phyloP scores from a whole-genome alignment of 2,888 invertebrate genomes.

The Acanthosepion lycidas region DNA sequence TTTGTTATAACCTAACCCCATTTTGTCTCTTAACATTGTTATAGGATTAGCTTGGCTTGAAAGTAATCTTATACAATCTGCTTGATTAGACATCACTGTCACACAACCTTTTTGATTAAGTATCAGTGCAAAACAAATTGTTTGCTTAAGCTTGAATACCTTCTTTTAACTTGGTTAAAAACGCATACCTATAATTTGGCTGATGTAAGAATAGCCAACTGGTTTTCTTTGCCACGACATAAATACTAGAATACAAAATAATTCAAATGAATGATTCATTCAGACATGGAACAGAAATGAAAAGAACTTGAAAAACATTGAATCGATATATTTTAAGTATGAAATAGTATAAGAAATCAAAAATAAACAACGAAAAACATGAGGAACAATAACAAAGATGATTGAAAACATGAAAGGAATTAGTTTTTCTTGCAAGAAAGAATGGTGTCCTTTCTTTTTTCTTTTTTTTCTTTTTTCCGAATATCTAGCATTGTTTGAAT shows the following conservation, averaged over 20 bases:
- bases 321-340: neutral
- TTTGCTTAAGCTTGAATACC: neutral
- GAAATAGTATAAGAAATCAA: neutral
- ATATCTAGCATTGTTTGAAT: neutral
- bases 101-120: neutral
- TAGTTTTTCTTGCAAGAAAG: neutral
- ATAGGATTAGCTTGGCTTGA: neutral
- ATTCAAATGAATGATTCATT: neutral
- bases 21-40: neutral
- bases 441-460: neutral
- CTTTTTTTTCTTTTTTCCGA: neutral
- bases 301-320: neutral
- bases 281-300: neutral
- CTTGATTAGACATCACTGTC: constrained; percentile 15
- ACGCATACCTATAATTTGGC: neutral
- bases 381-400: neutral
- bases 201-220: neutral
- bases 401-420: neutral
- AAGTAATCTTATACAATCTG: neutral
- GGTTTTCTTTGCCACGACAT: neutral
- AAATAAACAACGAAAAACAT: neutral
- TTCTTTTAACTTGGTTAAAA: neutral
- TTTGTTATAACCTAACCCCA: neutral
- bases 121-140: neutral
- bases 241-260: neutral